Base-by-base conservation (phyloP, 2,888 invertebrate species). In the Plagiodera versicolora region DNA sequence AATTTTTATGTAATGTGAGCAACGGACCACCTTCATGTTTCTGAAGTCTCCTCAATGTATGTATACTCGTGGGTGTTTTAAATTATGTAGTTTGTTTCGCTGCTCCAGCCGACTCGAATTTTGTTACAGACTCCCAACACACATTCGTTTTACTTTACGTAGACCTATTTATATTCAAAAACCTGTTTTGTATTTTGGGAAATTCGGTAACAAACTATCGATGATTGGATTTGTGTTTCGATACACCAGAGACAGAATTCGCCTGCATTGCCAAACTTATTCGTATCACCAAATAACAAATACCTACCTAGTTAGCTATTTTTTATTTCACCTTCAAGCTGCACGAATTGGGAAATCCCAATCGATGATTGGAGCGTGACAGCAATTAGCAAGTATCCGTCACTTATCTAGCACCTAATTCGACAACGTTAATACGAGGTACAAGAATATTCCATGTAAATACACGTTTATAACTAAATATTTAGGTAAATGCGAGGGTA, bases 21-120 rank as follows among this genome's bases (percentile, higher is more conserved):
- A 72, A 74, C 70, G 73, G 74, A 73, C 76, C 77, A 75, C 75
- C 75, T 76, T 72, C 74, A 77, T 77, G 77, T 74, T 73, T 71
- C 72, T 75, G 75, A 77, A 72, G 70, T 74, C 74, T 72, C 73
- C 74, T 72, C 75, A 75, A 75, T 74, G 77, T 77, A 77, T 71
- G 77, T 77, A 73, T 73, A 71, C 70, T 74, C 73, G 74, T 75
- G 74, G 74, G 75, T 75, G 73, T 74, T 70, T 70, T 66, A 65
- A 68, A 69, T 69, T 24, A 64, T 70, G 68, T 69, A 66, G 68
- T 68, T 70, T 69, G 69, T 69, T 70, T 69, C 67, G 66, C 66
- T 66, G 62, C 66, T 64, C 61, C 55, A 61, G 60, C 64, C 64
- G 67, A 62, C 65, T 67, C 54, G 61, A 62, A 61, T 64, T 66